Base-by-base conservation (phyloP, 1,140 invertebrate genomes). In the Melipona quadrifasciata region DNA sequence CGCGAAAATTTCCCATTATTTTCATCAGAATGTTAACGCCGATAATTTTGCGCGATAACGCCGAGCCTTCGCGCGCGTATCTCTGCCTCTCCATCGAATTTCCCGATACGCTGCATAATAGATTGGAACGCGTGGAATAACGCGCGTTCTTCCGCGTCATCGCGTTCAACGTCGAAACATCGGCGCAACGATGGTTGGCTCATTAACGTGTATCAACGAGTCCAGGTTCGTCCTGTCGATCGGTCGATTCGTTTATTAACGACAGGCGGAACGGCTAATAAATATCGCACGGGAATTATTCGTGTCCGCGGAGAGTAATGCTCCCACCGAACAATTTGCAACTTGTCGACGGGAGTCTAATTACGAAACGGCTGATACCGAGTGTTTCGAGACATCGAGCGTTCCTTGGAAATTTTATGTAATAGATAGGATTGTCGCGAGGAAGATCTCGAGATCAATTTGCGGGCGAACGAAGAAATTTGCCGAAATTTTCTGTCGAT, bases 41-140 rank as follows among this genome's bases (percentile, higher is more conserved):
- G 39, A 64, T 72, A 79, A 86, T 84, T 76, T 84, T 55, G 21
- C 24, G 5, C 24, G 64, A 79, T 77, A 82, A 47, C 39, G 8
- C 39, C 64, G 39, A 77, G n/a, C 58, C 21, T 83, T 55, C 53
- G 31, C n/a, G n/a, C 39, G 61, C 27, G 21, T 31, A n/a, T 65
- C 34, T 34, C 34, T 74, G 57, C 34, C 14, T 51, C 65, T 82
- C 34, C 17, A 80, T 65, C 31, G 19, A 79, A 67, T n/a, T 72
- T 71, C 55, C 65, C 16, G 31, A 34, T 61, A 51, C n/a, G 58
- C 3, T 53, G 11, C 39, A 47, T 47, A 47, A 47, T 47, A 47
- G 39, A 39, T 31, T 24, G 68, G 21, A 34, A 24, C 47, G 21
- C 8, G 39, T 64, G 57, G 16, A 74, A 75, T 65, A 75, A 75